Evolutionary conservation across 2,797 vertebrate species (phyloP), one percentile per base, ranked within the genome.

Genomic region (Siniperca obscura): DNA sequence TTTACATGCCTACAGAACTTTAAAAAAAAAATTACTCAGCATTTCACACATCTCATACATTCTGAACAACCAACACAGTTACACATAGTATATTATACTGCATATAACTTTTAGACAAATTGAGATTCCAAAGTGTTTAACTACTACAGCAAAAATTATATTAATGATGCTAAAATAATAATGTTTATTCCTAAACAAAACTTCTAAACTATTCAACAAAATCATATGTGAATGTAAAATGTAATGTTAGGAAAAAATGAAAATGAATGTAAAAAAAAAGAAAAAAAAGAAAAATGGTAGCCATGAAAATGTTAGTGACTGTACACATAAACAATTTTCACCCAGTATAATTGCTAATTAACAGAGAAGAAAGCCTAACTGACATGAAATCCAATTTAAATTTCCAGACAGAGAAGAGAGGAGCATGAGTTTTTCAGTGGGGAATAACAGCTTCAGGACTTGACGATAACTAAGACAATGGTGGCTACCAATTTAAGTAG

Each of bases 341-440:
- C 40, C 40, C 40, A 11, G 40, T 17, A 48, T 2, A 78, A 66
- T 19, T 62, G 48, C 25, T 56, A 67, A 78, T 67, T 78, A 70
- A 25, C 66, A 83, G 55, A 30, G 14, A 65, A 0, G 2, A 80
- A 48, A 68, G 22, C 10, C 7, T 53, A 76, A 70, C 46, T 75
- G 25, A 61, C 25, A 65, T 57, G 27, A 62, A 55, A 70, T 78
- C 61, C 30, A 60, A 73, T 70, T 53, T 46, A 73, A 74, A 61
- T 59, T 30, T 55, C 30, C 8, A 30, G 10, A 78, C 7, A 38
- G n/a, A 38, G 55, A 76, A 44, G 13, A 48, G 22, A 22, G 42
- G 36, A 69, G 17, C 12, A 8, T 66, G 34, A 48, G n/a, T 70
- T 52, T 56, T 78, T 78, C 59, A 60, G 38, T 61, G 11, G 53